Base-by-base conservation (phyloP, 2,113 vertebrate genomes). In the Carettochelys insculpta region DNA sequence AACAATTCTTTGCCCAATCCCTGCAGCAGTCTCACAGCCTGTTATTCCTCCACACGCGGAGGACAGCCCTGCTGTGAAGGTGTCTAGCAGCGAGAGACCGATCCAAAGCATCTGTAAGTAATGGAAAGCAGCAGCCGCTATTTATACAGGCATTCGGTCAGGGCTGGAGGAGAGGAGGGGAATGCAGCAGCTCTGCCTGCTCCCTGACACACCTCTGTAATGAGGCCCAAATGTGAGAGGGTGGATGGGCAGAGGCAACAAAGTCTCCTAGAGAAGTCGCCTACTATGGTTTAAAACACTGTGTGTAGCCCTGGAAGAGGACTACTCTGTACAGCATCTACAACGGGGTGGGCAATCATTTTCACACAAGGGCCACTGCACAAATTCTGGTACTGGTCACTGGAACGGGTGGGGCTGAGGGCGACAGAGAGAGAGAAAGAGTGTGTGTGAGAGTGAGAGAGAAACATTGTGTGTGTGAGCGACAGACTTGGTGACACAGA, bases 141-240 rank as follows among this genome's bases (percentile, higher is more conserved):
- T 0, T 65, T 0, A 3, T 41, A n/a, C 56, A 43, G 83, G 50
- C 52, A 5, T 52, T 45, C 52, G 73, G 50, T 10, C 38, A 27
- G 22, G 77, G 61, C 92, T n/a, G 6, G 13, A 79, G 47, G 47
- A 51, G 47, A 84, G 0, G 1, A 80, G 73, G 16, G n/a, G 5
- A 50, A 38, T 1, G 2, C 58, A 73, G 4, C 16, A 56, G 47
- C 38, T 4, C 3, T 56, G 29, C 7, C 50, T 11, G 0, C 5
- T 61, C 8, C 65, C 82, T 6, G 43, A 79, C 81, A 50, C 9
- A 12, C 0, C 0, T 11, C 43, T 47, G 0, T 0, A 61, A 52
- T 0, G 0, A 0, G 1, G 53, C 47, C 84, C 53, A 6, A 48
- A 10, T 41, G 1, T 1, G 48, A 10, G 6, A 47, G 43, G 71